Evolutionary conservation across 2,797 vertebrate genomes (phyloP), one percentile per base, ranked within the genome.

Genomic region (Lindbergichthys nudifrons): DNA sequence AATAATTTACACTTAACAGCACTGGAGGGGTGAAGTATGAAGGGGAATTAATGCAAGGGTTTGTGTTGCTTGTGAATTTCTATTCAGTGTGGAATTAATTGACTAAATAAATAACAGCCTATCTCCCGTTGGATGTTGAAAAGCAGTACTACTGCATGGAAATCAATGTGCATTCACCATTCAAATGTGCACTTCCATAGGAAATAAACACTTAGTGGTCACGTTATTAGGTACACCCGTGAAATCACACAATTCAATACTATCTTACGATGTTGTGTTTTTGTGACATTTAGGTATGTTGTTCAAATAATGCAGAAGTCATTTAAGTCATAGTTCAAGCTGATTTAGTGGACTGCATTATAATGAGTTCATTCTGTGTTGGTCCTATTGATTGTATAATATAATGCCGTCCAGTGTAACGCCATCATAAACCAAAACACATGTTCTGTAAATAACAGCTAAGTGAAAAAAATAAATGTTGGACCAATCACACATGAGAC

Each of bases 271-370:
- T 36, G 32, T 7, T 36, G 32, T 36, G 26, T 36, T 2, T 36
- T 9, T 36, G 6, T 36, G 32, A 36, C 6, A 9, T 36, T 2
- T 6, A 36, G 8, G 32, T 36, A 36, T 36, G 32, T 36, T 36
- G 8, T 36, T 36, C 6, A 36, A 36, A 36, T 36, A 36, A 36
- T 36, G 32, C 8, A 36, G 6, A 36, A 36, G 16, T 48, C 48
- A 60, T 43, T 45, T 30, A 46, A 30, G 15, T 46, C n/a, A n/a
- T n/a, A n/a, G n/a, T n/a, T n/a, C 45, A 61, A 46, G 16, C 59
- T 32, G 23, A 3, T 30, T 58, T 26, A 11, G 5, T 46, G 15
- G 39, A 13, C 19, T 41, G 10, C 18, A 39, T 46, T 61, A 32
- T 30, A 36, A 14, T 39, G 8, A 26, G 7, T 36, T 36, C 1